Percentiles rank a stretch among this genome's conserved stretches.
phyloP scores from a whole-genome alignment of 2,113 vertebrate genomes.

The Heterotilapia buettikoferi region DNA sequence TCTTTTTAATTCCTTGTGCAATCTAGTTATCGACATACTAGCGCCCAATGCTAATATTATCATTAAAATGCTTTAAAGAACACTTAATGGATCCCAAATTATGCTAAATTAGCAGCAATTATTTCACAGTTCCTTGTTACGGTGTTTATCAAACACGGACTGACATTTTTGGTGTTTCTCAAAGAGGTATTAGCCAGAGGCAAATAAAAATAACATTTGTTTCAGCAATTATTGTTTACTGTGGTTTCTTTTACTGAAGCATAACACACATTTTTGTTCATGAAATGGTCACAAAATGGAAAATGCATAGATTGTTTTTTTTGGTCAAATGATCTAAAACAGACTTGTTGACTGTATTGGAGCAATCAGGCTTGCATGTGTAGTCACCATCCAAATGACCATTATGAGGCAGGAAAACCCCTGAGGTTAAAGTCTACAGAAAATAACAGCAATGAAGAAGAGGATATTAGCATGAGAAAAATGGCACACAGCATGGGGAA shows the following conservation, averaged over 20 bases:
- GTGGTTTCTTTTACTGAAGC: not conserved
- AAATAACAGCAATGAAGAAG: not conserved
- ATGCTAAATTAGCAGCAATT: not conserved
- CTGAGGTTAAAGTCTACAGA: not conserved
- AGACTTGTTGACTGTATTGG: not conserved
- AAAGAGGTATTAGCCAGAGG: not conserved
- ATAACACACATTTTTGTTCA: not conserved
- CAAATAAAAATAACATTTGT: not conserved
- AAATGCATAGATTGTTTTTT: not conserved
- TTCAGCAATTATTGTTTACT: not conserved
- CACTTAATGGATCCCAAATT: not conserved
- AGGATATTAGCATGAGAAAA: not conserved
- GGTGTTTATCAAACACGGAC: not conserved
- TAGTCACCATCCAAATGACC: not conserved
- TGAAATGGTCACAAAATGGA: not conserved
- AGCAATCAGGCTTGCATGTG: not conserved
- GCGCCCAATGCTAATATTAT: not conserved
- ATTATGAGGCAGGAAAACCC: not conserved
- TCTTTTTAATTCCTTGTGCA: not conserved
- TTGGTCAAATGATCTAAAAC: not conserved
- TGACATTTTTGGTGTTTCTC: not conserved
- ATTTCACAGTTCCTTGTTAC: not conserved
- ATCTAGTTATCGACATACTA: not conserved
- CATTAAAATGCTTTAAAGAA: not conserved
- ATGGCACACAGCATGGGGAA: not conserved